These are phyloP conservation scores for Orgyia antiqua DNA, from an alignment of 2,888 invertebrate species.

Conservation along the genomic window DNA sequence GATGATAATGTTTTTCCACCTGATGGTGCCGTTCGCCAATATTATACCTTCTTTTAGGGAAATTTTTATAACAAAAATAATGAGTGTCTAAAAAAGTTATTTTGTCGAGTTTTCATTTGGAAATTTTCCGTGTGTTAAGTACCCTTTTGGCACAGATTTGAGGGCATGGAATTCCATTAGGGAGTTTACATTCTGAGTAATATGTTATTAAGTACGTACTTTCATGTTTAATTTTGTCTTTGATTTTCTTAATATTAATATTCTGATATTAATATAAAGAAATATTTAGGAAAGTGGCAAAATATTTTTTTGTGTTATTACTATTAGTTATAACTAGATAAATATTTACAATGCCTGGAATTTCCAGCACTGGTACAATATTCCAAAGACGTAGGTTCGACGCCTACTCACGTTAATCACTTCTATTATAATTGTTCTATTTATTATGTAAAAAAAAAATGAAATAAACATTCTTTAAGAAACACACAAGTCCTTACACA, in stretches of 20 bases:
- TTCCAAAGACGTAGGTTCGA: no score
- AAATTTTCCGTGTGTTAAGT: conserved; percentile 30
- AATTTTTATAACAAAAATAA: conserved; percentile 56
- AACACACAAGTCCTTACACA: no score
- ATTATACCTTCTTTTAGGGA: conserved; percentile 52
- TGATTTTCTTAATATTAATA: conserved; percentile 8
- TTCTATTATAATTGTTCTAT: no score
- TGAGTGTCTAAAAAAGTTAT: conserved; percentile 58
- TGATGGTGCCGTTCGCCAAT: conserved; percentile 59
- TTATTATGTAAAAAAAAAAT: no score
- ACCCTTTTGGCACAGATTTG: conserved; percentile 25
- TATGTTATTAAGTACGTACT: conserved; percentile 16
- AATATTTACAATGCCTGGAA: no score
- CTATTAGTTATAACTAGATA: no score
- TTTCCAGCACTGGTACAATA: no score
- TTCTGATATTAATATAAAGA: conserved; percentile 3
- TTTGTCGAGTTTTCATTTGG: conserved; percentile 45
- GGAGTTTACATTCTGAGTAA: conserved; percentile 20
- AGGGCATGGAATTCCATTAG: conserved; percentile 27
- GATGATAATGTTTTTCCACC: conserved; percentile 52
- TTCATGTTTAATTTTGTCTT: conserved; percentile 12
- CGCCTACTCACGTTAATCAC: no score
- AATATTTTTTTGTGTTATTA: no score
- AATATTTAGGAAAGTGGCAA: no score
- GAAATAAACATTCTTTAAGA: no score